Conservation (phyloP, 2,888 invertebrate species). For the Macroteleia sp. region DNA sequence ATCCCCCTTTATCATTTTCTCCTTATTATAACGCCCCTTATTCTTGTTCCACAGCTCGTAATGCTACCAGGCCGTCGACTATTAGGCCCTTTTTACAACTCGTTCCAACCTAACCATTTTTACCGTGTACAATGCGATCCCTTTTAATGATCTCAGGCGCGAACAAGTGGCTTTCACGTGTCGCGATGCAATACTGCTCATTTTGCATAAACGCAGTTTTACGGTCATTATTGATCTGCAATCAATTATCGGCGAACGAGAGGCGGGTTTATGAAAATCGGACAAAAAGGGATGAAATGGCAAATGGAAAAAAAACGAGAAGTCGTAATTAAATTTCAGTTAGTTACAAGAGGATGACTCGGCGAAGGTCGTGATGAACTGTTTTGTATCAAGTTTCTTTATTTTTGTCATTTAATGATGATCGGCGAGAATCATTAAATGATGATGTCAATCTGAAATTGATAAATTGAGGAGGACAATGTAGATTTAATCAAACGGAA, state of each 20-base stretch:
- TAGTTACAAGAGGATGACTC: not conserved
- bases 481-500: no score
- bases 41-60: no score
- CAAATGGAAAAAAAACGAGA: not conserved
- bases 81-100: conserved; percentile 53
- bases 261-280: conserved; percentile 3
- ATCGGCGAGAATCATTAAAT: no score
- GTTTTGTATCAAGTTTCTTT: no score
- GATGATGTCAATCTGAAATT: no score
- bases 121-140: conserved; percentile 17
- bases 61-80: conserved; percentile 46
- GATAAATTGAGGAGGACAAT: no score
- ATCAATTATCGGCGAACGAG: conserved; percentile 11
- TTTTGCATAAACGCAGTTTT: conserved; percentile 29
- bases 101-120: conserved; percentile 22
- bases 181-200: no score
- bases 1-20: conserved; percentile 58
- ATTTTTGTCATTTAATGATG: no score
- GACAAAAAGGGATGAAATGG: not conserved
- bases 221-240: not conserved
- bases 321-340: not conserved
- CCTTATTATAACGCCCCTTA: conserved; percentile 58
- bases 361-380: no score
- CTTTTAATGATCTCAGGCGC: conserved; percentile 40
- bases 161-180: conserved; percentile 34